phyloP scores from a whole-genome alignment of 2,113 vertebrate genomes.

The Tichodroma muraria region DNA sequence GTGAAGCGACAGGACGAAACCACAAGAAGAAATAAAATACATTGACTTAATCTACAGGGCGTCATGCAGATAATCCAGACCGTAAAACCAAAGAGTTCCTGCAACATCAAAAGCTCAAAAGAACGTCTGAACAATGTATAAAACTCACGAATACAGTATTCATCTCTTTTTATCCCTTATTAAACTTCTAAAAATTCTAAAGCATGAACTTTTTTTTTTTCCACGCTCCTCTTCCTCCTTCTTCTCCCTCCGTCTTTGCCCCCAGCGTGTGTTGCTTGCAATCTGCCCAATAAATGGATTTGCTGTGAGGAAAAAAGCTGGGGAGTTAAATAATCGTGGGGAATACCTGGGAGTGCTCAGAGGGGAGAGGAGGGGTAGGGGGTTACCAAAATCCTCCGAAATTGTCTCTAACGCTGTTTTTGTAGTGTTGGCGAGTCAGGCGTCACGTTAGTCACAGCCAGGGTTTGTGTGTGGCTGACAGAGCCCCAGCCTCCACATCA shows the following conservation, averaged over 20 bases:
- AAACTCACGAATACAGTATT: no score
- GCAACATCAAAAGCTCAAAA: no score
- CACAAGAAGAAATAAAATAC: no score
- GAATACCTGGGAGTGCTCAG: accelerated
- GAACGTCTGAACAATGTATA: no score
- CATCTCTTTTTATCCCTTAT: no score
- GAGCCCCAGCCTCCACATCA: background rate
- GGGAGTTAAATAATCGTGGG: accelerated
- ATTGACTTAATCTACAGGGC: no score
- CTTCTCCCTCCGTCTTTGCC: background rate
- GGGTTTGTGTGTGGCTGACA: background rate
- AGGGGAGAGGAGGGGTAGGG: background rate
- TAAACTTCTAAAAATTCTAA: no score
- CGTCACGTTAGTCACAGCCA: accelerated
- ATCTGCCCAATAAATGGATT: background rate
- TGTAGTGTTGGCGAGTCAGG: background rate
- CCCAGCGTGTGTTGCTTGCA: background rate
- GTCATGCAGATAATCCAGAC: no score
- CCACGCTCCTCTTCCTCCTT: background rate
- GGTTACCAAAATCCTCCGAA: background rate
- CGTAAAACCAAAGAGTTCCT: no score
- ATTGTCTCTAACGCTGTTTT: accelerated
- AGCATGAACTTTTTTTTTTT: no score
- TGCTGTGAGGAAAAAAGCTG: background rate
- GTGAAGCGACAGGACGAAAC: no score